These are phyloP conservation scores for Mesembrinibis cayennensis DNA, from an alignment of 2,113 vertebrate genomes.

Conservation along the genomic window DNA sequence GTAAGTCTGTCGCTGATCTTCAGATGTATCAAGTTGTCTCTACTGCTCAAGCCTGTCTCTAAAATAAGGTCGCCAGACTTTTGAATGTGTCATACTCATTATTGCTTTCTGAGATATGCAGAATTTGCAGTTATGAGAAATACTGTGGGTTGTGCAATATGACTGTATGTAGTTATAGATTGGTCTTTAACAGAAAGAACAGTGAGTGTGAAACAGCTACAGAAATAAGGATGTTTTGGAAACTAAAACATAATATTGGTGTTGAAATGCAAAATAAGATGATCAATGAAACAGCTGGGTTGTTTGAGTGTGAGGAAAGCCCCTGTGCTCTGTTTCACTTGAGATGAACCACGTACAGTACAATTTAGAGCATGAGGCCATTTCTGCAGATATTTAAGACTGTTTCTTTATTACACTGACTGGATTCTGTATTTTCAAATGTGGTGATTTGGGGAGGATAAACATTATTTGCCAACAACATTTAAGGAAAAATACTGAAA, in stretches of 20 bases:
- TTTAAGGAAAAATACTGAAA: neutral
- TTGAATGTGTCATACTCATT: neutral
- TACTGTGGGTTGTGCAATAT: neutral
- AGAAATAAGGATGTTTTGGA: neutral
- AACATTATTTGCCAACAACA: neutral
- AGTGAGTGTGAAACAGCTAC: neutral
- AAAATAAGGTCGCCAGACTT: neutral
- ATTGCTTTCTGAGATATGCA: neutral
- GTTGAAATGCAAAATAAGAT: neutral
- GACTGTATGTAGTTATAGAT: neutral
- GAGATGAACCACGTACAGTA: neutral
- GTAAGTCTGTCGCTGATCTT: conserved; percentile 21
- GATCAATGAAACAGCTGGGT: neutral
- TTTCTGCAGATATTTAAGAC: neutral
- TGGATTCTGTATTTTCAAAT: neutral
- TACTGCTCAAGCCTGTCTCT: neutral
- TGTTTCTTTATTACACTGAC: neutral
- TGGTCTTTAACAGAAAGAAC: neutral
- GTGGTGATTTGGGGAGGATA: neutral
- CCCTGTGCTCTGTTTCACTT: neutral
- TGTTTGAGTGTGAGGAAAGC: neutral
- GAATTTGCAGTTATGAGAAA: neutral
- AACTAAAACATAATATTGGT: neutral
- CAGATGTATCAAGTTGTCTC: neutral
- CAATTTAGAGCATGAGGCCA: neutral